phyloP scores from a whole-genome alignment of 2,113 vertebrate genomes.

The Apodemus speciosus region DNA sequence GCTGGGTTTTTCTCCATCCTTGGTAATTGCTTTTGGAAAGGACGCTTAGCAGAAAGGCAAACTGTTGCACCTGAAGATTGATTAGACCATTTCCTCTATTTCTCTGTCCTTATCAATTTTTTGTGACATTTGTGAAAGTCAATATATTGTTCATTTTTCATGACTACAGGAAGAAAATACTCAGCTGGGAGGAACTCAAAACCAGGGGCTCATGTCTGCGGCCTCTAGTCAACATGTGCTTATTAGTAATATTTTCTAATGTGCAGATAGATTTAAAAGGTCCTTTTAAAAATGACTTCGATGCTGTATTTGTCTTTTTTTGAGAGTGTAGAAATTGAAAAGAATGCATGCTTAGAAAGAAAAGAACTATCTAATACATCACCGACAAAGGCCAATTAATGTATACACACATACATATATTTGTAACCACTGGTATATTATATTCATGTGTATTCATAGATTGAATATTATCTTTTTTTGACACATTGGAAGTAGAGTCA shows the following conservation, averaged over 20 bases:
- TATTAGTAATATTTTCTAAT: neutral
- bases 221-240: neutral
- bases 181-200: conserved; percentile 16
- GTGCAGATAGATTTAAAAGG: neutral
- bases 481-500: neutral
- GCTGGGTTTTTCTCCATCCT: conserved; percentile 48
- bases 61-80: conserved; percentile 63
- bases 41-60: conserved; percentile 65
- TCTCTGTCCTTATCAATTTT: conserved; percentile 75
- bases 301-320: conserved; percentile 6
- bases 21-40: conserved; percentile 73
- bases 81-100: conserved; percentile 68
- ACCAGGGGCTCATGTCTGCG: neutral
- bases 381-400: neutral
- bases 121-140: conserved; percentile 72
- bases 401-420: neutral
- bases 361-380: conserved; percentile 8
- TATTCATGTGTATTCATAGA: neutral
- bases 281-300: conserved; percentile 7
- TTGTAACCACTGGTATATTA: neutral
- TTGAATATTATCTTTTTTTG: neutral
- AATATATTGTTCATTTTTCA: conserved; percentile 72
- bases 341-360: neutral
- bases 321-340: conserved; percentile 7
- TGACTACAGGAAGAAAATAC: conserved; percentile 54